Percentiles rank a stretch among this genome's conserved stretches.
phyloP scores from a whole-genome alignment of 2,888 invertebrate species.

The Tanaodytes sp. region DNA sequence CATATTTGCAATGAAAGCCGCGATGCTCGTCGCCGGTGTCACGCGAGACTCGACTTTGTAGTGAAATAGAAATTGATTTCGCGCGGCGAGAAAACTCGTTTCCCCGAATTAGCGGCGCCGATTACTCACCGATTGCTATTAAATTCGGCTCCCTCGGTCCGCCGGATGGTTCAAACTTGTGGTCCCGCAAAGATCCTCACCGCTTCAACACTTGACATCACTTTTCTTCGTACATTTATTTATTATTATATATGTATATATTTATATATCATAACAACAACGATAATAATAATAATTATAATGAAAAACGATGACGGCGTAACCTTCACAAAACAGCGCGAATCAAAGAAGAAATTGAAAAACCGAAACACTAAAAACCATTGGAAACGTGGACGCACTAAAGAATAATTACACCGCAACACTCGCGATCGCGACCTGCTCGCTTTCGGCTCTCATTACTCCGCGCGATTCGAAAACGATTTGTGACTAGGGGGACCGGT shows the following conservation, averaged over 20 bases:
- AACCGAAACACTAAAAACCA: slow-evolving; percentile 14
- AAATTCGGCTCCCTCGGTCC: no score
- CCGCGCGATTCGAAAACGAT: no score
- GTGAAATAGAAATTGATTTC: slow-evolving; percentile 46
- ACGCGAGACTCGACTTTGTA: slow-evolving; percentile 8
- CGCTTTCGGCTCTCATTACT: slow-evolving; percentile 20
- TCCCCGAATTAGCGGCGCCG: slow-evolving; percentile 1
- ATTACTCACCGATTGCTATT: slow-evolving; percentile 1
- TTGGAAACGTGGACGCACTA: no score
- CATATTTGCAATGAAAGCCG: slow-evolving; percentile 47
- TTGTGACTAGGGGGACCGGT: not conserved
- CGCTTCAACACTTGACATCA: no score
- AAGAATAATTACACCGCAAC: slow-evolving; percentile 26
- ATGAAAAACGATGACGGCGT: slow-evolving; percentile 18
- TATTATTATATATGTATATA: no score
- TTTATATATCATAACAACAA: no score
- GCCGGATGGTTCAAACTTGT: slow-evolving; percentile 24
- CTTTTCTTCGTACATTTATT: no score
- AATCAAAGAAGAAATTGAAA: no score
- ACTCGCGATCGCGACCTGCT: slow-evolving; percentile 20
- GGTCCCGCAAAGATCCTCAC: slow-evolving; percentile 8
- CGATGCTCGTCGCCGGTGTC: not conserved
- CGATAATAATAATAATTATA: slow-evolving; percentile 10
- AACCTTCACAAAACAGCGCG: no score
- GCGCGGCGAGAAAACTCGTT: slow-evolving; percentile 38